Conservation (phyloP, 2,888 invertebrate species). For the Hyalella azteca region DNA sequence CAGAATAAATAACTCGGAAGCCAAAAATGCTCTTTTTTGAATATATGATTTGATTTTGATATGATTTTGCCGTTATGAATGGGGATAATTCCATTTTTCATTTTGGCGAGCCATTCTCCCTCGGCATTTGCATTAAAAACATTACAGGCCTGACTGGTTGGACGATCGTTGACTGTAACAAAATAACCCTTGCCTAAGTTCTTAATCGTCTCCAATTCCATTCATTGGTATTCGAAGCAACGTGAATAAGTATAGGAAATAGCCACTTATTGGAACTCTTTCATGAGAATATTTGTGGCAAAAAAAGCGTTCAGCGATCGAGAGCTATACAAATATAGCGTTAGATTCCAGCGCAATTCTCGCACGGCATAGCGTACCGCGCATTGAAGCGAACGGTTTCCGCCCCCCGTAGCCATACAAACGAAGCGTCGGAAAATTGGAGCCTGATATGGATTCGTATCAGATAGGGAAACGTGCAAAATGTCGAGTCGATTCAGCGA, state of each 20-base stretch:
- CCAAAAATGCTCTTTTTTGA: too few species aligned
- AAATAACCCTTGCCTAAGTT: too few species aligned
- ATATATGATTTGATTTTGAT: too few species aligned
- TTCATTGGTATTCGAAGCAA: too few species aligned
- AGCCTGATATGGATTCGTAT: slow-evolving; percentile 14
- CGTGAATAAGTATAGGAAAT: not conserved
- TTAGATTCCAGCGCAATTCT: not conserved
- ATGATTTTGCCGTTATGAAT: too few species aligned
- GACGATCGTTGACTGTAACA: too few species aligned
- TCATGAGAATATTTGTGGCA: not conserved
- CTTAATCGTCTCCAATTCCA: too few species aligned
- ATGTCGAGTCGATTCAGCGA: not conserved
- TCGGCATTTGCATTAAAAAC: too few species aligned
- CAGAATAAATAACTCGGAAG: too few species aligned
- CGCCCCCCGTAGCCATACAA: not conserved
- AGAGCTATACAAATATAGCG: not conserved
- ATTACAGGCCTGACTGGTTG: too few species aligned
- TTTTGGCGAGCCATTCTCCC: too few species aligned
- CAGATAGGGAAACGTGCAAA: not conserved
- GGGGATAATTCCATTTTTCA: too few species aligned
- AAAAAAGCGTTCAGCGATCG: not conserved
- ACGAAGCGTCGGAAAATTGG: slow-evolving; percentile 21
- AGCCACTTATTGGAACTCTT: not conserved
- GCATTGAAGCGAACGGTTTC: not conserved
- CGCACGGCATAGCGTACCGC: not conserved